Conservation (phyloP, 2,113 vertebrate genomes). For the Cynoglossus semilaevis region DNA sequence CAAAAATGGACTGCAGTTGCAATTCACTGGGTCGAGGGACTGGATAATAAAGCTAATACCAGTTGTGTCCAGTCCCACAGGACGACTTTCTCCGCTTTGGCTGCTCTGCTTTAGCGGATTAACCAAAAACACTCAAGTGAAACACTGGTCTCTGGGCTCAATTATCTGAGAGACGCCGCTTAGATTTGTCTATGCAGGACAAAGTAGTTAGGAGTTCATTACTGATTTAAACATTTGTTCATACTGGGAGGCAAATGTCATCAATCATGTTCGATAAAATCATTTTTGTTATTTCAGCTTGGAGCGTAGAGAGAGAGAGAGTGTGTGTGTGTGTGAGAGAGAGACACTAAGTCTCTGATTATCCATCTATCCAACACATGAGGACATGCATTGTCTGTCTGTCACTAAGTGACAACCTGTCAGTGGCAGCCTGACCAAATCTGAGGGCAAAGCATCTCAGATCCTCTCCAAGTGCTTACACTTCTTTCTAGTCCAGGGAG, state of each 20-base stretch:
- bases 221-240: conserved; percentile 4
- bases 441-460: conserved; percentile 15
- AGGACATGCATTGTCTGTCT: background rate
- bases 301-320: too few relatives aligned
- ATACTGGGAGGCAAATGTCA: background rate
- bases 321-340: background rate
- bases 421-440: conserved; percentile 16
- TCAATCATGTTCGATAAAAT: conserved; percentile 1
- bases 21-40: too few relatives aligned
- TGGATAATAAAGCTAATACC: too few relatives aligned
- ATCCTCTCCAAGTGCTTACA: conserved; percentile 13
- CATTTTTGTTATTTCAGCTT: conserved; percentile 7
- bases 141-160: too few relatives aligned
- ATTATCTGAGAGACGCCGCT: too few relatives aligned
- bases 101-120: too few relatives aligned
- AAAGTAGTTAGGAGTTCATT: background rate
- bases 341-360: background rate
- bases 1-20: too few relatives aligned
- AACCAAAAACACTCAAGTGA: too few relatives aligned
- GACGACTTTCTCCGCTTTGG: too few relatives aligned
- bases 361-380: background rate
- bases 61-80: too few relatives aligned
- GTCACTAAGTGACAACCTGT: conserved; percentile 34
- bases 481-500: background rate
- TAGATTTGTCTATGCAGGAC: background rate